A percentile compares a stretch with the other conserved stretches of the same genome.
These are phyloP conservation scores for Paradoxurus hermaphroditus DNA, from an alignment of 2,113 vertebrate genomes.

Conservation along the genomic window DNA sequence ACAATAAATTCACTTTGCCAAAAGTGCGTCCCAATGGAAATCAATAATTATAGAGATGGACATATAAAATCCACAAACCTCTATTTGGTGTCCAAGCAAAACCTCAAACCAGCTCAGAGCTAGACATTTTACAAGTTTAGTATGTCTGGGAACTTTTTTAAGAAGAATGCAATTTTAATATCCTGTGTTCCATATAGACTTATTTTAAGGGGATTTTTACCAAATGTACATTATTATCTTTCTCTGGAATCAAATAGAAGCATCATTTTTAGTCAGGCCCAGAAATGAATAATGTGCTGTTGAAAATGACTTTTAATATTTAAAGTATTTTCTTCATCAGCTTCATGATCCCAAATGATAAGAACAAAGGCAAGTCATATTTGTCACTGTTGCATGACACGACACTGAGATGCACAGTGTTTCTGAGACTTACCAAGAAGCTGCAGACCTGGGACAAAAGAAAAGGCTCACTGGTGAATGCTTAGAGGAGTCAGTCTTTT, in stretches of 20 bases:
- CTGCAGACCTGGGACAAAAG: background rate
- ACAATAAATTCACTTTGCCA: conserved; percentile 32
- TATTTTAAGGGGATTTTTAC: conserved; percentile 56
- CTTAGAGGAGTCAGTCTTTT: background rate
- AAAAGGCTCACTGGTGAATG: background rate
- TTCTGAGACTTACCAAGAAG: background rate
- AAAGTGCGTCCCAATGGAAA: conserved; percentile 36
- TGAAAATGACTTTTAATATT: background rate
- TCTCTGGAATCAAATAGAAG: background rate
- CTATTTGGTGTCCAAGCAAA: conserved; percentile 63
- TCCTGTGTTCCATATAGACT: conserved; percentile 65
- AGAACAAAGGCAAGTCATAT: background rate
- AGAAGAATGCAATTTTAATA: conserved; percentile 52
- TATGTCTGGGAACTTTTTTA: conserved; percentile 44
- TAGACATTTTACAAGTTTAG: conserved; percentile 59
- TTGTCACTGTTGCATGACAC: background rate
- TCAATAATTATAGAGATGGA: conserved; percentile 44
- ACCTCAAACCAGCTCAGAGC: conserved; percentile 51
- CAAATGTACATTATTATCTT: conserved; percentile 3
- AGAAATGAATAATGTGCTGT: background rate
- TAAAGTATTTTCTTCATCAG: background rate
- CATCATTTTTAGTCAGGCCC: background rate
- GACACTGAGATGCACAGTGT: background rate
- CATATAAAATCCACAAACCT: background rate
- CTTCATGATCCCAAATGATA: background rate